Conservation (phyloP, 2,113 vertebrate species). For the Lasiurus cinereus region DNA sequence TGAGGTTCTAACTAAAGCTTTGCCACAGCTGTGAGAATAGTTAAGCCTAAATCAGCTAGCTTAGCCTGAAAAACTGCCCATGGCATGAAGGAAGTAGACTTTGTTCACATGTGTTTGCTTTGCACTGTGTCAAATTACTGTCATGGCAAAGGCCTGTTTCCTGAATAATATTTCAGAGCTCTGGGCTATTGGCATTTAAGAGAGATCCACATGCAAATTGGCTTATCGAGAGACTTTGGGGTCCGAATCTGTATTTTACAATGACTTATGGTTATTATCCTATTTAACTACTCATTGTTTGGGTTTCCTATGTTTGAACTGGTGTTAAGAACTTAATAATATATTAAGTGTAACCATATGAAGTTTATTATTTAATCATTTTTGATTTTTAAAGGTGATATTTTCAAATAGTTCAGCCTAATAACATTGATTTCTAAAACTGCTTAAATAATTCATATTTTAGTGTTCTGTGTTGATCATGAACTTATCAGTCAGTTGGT, state of each 20-base stretch:
- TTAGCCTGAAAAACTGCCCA: constrained; percentile 72
- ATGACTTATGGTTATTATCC: constrained; percentile 5
- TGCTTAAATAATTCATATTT: neutral
- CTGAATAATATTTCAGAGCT: constrained; percentile 46
- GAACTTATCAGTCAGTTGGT: neutral
- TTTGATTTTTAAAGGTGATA: neutral
- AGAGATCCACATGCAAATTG: constrained; percentile 74
- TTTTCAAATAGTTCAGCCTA: neutral
- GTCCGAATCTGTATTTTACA: constrained; percentile 56
- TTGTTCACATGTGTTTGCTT: constrained; percentile 79
- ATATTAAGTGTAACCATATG: neutral
- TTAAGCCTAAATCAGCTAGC: constrained; percentile 59
- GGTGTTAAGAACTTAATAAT: neutral
- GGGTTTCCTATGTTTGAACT: neutral
- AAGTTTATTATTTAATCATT: constrained; percentile 15
- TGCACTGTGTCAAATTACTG: constrained; percentile 66
- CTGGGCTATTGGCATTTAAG: constrained; percentile 35
- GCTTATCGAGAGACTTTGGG: constrained; percentile 55
- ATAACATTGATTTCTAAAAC: constrained; percentile 21
- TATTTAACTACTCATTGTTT: neutral
- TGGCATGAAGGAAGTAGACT: constrained; percentile 52
- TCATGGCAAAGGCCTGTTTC: constrained; percentile 58
- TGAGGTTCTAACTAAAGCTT: constrained; percentile 61
- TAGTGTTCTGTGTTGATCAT: neutral
- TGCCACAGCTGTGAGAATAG: constrained; percentile 73